phyloP scores from a whole-genome alignment of 2,113 vertebrate species.

The Cygnus atratus region DNA sequence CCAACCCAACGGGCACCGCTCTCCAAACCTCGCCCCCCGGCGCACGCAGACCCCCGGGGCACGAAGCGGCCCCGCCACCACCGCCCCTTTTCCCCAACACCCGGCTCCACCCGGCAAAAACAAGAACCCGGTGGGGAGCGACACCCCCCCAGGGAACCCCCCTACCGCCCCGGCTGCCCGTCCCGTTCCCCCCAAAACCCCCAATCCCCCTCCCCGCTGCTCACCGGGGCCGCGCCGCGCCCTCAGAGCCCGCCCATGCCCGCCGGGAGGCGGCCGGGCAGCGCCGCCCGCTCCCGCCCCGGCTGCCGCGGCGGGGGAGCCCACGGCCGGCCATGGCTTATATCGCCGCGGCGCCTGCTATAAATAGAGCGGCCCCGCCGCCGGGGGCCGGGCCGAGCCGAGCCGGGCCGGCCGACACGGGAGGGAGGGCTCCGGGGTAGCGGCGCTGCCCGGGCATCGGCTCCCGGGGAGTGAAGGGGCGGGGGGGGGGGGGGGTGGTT shows the following conservation, averaged over 20 bases:
- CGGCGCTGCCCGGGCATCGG: neutral
- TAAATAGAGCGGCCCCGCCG: neutral
- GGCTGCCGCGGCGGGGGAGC: neutral
- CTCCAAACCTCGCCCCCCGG: neutral
- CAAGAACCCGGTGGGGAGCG: no score
- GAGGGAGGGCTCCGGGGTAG: neutral
- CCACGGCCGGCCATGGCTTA: neutral
- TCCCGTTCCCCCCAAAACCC: no score
- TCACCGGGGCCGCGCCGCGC: neutral
- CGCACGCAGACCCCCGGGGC: neutral
- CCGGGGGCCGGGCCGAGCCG: neutral
- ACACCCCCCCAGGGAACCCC: no score
- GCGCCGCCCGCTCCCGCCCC: neutral
- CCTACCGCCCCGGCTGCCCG: neutral
- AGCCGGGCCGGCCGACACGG: no score
- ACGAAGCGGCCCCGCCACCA: neutral
- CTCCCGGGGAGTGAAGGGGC: no score
- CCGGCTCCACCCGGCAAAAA: no score
- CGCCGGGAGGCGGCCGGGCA: neutral
- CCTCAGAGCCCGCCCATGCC: neutral
- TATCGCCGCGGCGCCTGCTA: slow-evolving; percentile 17
- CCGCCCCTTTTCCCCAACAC: no score
- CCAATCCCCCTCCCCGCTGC: neutral
- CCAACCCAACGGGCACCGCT: accelerated
- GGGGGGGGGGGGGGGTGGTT: no score